A percentile compares a stretch with the other conserved stretches of the same genome.
Conservation (phyloP, 2,888 invertebrate species). For the Nomada goodeniana region DNA sequence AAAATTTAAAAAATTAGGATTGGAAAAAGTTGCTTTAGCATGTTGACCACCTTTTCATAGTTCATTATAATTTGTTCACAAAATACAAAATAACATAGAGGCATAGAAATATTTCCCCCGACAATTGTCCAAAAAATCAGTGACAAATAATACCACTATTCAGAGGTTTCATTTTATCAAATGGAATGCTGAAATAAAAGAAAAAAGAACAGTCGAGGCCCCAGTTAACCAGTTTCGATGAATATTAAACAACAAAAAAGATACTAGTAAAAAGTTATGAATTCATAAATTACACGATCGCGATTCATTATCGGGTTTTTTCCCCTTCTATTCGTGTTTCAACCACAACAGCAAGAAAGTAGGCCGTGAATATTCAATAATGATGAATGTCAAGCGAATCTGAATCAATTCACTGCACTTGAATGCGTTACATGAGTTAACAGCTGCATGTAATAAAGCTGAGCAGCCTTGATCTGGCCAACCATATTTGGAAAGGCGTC, state of each 20-base stretch:
- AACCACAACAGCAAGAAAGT: constrained; percentile 26
- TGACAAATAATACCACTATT: not conserved
- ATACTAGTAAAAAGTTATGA: not conserved
- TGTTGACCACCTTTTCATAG: too few relatives aligned
- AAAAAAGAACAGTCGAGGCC: not conserved
- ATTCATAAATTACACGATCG: not conserved
- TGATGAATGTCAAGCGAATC: constrained; percentile 46
- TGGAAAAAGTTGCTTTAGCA: too few relatives aligned
- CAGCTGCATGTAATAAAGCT: constrained; percentile 61
- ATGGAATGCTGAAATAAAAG: not conserved
- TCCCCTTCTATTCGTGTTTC: not conserved
- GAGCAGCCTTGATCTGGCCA: constrained; percentile 66
- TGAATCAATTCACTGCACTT: constrained; percentile 39
- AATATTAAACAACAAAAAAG: constrained; percentile 5
- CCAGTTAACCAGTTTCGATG: constrained; percentile 5
- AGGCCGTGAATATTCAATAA: constrained; percentile 41
- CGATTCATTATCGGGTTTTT: not conserved
- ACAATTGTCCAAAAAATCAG: not conserved
- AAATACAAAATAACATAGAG: too few relatives aligned
- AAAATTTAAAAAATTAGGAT: too few relatives aligned
- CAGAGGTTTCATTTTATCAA: not conserved
- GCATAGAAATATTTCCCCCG: too few relatives aligned
- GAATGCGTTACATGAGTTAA: constrained; percentile 66
- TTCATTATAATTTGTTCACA: too few relatives aligned
- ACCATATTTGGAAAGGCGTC: constrained; percentile 86